Evolutionary conservation across 2,113 vertebrate genomes (phyloP).

Genomic region (Acanthisitta chloris): DNA sequence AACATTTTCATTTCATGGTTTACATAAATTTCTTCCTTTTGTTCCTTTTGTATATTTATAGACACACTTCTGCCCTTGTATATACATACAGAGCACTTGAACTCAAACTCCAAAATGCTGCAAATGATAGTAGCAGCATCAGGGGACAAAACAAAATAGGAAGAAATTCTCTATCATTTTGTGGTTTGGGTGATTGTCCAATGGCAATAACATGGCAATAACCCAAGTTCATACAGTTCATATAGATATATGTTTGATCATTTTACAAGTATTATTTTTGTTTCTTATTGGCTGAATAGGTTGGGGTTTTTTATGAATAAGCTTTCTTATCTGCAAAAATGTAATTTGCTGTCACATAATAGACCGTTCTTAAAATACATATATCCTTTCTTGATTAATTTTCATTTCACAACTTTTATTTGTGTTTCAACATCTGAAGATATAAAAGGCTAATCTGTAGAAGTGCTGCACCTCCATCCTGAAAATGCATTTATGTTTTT

Average conservation of each 20-base stretch:
- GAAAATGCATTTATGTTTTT: not conserved
- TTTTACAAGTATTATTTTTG: not conserved
- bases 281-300: not conserved
- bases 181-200: not conserved
- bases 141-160: not conserved
- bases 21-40: not conserved
- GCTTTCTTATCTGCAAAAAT: not conserved
- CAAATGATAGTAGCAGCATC: not conserved
- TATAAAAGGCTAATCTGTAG: not conserved
- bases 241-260: not conserved
- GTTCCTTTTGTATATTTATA: not conserved
- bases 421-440: not conserved
- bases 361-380: not conserved
- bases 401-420: not conserved
- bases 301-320: not conserved
- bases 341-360: not conserved
- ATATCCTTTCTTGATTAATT: not conserved
- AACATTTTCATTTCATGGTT: not conserved
- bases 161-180: not conserved
- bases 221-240: not conserved
- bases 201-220: not conserved
- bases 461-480: not conserved
- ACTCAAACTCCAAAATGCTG: not conserved
- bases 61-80: not conserved
- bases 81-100: not conserved